phyloP scores from a whole-genome alignment of 2,888 invertebrate genomes.

The Ellobium chinense region DNA sequence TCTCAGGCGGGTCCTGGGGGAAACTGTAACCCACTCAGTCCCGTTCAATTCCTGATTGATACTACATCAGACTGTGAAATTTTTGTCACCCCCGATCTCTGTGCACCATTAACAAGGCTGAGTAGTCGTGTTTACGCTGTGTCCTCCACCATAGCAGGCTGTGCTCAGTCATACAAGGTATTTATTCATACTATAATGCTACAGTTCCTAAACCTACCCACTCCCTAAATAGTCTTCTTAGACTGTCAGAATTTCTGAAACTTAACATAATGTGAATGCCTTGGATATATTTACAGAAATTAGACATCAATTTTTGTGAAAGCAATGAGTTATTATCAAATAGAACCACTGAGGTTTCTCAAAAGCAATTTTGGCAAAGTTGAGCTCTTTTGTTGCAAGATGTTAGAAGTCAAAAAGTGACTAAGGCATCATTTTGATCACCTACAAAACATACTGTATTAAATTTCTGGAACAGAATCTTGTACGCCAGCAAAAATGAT shows the following conservation, averaged over 20 bases:
- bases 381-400: too few relatives aligned
- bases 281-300: too few relatives aligned
- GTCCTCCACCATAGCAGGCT: constrained; percentile 46
- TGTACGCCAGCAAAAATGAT: too few relatives aligned
- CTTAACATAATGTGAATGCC: neutral
- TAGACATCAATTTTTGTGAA: too few relatives aligned
- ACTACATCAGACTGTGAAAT: constrained; percentile 60
- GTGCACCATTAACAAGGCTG: constrained; percentile 58
- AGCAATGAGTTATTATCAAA: too few relatives aligned
- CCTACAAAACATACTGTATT: too few relatives aligned
- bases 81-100: constrained; percentile 56
- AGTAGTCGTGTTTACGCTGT: constrained; percentile 67
- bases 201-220: neutral
- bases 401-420: too few relatives aligned
- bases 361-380: too few relatives aligned
- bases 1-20: constrained; percentile 67
- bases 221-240: neutral
- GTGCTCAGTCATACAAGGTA: constrained; percentile 32
- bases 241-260: neutral
- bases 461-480: too few relatives aligned
- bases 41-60: constrained; percentile 68
- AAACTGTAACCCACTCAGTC: constrained; percentile 64
- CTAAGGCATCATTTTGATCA: too few relatives aligned
- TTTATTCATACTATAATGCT: neutral
- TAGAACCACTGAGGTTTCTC: too few relatives aligned